Percentiles rank a stretch among this genome's conserved stretches.
These are phyloP conservation scores for Panonychus citri DNA, from an alignment of 1,140 invertebrate genomes.

Conservation along the genomic window DNA sequence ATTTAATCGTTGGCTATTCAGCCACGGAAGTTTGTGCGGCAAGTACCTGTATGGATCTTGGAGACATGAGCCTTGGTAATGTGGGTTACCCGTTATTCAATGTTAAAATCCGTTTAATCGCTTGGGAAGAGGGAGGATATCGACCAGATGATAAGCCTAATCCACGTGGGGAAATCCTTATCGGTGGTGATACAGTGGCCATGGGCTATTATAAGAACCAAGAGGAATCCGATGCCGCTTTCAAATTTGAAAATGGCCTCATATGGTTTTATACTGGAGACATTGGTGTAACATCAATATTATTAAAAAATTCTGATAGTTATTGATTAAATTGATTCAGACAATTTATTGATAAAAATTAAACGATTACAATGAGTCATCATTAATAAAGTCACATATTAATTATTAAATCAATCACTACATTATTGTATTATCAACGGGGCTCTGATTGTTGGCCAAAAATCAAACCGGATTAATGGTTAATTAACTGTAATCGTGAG, in stretches of 20 bases:
- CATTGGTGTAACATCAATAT: constrained; percentile 78
- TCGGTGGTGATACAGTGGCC: constrained; percentile 28
- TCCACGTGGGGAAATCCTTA: constrained; percentile 29
- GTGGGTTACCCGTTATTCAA: constrained; percentile 70
- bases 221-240: constrained; percentile 29
- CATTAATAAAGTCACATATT: too few relatives aligned
- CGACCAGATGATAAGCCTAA: constrained; percentile 13
- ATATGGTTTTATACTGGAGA: constrained; percentile 62
- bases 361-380: too few relatives aligned
- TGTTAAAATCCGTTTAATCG: constrained; percentile 59
- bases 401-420: too few relatives aligned
- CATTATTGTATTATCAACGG: too few relatives aligned
- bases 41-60: constrained; percentile 63
- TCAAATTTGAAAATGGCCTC: constrained; percentile 25
- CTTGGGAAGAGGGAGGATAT: constrained; percentile 72
- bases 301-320: too few relatives aligned
- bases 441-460: too few relatives aligned
- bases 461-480: too few relatives aligned
- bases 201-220: constrained; percentile 39
- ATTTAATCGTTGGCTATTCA: constrained; percentile 81
- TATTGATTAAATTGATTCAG: too few relatives aligned
- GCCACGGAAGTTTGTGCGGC: constrained; percentile 88
- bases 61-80: constrained; percentile 18
- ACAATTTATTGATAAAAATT: too few relatives aligned
- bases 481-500: too few relatives aligned